Base-by-base conservation (phyloP, 2,797 vertebrate species). In the Mallotus villosus region DNA sequence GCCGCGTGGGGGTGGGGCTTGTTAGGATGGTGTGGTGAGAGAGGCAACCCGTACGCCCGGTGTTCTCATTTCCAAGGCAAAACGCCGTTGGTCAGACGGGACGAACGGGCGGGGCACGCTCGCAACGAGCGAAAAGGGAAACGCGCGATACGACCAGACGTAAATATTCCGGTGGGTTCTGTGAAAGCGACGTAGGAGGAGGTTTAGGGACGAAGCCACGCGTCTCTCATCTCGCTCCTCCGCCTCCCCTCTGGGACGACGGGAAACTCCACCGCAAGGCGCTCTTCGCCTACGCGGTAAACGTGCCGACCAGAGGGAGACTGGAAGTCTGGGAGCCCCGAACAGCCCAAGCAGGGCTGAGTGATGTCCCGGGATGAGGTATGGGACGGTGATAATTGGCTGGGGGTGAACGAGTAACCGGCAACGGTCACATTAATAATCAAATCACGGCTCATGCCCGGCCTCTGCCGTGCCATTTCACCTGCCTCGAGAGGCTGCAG, bases 1-100 rank as follows among this genome's bases (percentile, higher is more conserved):
- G 16, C 51, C 34, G 76, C 0, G 27, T 4, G 27, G 27, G 27
- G 27, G 27, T 3, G 75, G 79, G 70, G 1, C 22, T 75, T 74
- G 77, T 77, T 72, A 71, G 59, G 69, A 68, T 74, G 69, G 22
- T 34, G 66, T 69, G 27, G 59, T 74, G 67, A 82, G 76, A 3
- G 72, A 76, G 77, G 79, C 78, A 81, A 79, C 86, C 84, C 81
- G 85, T 74, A 79, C 68, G 16, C 57, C 71, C 55, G 87, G 84
- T 79, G 81, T 75, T 84, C 85, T 91, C 87, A 89, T 92, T 91
- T 90, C 83, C 85, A 69, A 91, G 83, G 83, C 88, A 92, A 92
- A 92, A 34, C 32, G 83, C 81, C 73, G 78, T 87, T 5, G 85
- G 87, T 88, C 17, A 51, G 1, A 17, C n/a, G n/a, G 12, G 49